Base-by-base conservation (phyloP, 2,113 vertebrate genomes). In the Saccopteryx bilineata region DNA sequence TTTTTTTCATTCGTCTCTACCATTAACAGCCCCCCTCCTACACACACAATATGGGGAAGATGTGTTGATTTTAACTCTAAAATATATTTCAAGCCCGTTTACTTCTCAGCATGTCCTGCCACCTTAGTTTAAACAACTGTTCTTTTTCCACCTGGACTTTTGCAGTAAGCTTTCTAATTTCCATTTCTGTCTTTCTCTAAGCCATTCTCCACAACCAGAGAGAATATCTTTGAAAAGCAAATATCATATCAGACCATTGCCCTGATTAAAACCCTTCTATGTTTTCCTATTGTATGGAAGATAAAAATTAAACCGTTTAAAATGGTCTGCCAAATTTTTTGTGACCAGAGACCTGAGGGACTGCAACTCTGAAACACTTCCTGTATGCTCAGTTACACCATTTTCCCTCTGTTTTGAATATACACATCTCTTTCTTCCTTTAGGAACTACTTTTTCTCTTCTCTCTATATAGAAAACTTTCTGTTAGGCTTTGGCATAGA, bases 211-310 rank as follows among this genome's bases (percentile, higher is more conserved):
- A 65, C 7, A 72, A 63, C 4, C 9, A 65, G 48, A 81, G 48
- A 88, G 26, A 76, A 10, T 69, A 9, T 75, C 61, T 87, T 89
- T 93, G 11, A 93, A 81, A 80, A 68, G 17, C 1, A 96, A 86
- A 93, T 86, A 14, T 80, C 23, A 63, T 48, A 61, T 50, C 24
- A n/a, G 4, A 61, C 50, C 10, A 31, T 4, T 52, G 2, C 7
- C 6, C 24, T 80, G 14, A 26, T 87, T 75, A 80, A 63, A 68
- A 24, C 18, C 3, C 9, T 75, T 48, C 58, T 10, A 17, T 46
- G 15, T 61, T 4, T 80, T 79, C 23, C 21, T 87, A 31, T 66
- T 58, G 5, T 9, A 84, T 33, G 46, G 52, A 31, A n/a, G 52
- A 46, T 31, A 84, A 71, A 63, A 63, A 87, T 54, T 18, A 83